These are phyloP conservation scores for Antitype chi DNA, from an alignment of 2,888 invertebrate genomes.

Conservation along the genomic window DNA sequence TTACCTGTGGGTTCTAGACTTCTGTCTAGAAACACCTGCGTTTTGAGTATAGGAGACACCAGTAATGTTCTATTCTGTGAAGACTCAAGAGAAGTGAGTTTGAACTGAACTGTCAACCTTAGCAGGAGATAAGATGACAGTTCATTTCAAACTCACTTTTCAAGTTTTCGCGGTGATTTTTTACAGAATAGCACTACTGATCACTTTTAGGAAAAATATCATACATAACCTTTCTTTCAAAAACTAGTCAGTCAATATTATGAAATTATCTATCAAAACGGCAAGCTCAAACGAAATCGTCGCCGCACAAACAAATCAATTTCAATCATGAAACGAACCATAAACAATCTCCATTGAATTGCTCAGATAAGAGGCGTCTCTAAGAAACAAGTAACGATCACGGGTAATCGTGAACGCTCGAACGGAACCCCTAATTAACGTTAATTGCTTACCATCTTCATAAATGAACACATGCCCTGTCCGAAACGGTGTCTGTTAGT, in stretches of 20 bases:
- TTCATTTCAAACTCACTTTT: too few relatives aligned
- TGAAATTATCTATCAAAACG: background rate
- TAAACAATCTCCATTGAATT: conserved; percentile 47
- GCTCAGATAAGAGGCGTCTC: conserved; percentile 39
- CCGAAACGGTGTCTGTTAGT: conserved; percentile 55
- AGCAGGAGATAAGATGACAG: too few relatives aligned
- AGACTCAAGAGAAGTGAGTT: too few relatives aligned
- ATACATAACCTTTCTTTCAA: too few relatives aligned
- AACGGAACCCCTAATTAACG: conserved; percentile 67
- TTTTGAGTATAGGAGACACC: background rate
- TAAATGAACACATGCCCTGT: conserved; percentile 67
- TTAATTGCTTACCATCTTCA: conserved; percentile 67
- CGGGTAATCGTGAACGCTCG: conserved; percentile 57
- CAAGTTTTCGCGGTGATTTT: too few relatives aligned
- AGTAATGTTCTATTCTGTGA: too few relatives aligned
- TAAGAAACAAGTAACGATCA: conserved; percentile 50
- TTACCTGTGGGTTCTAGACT: background rate
- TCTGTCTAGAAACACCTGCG: background rate
- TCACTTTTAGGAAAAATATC: too few relatives aligned
- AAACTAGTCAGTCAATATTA: too few relatives aligned
- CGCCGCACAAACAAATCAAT: conserved; percentile 32
- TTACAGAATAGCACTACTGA: too few relatives aligned
- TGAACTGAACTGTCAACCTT: too few relatives aligned
- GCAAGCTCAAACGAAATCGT: background rate
- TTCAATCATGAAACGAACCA: conserved; percentile 24